These are phyloP conservation scores for Endomychus coccineus DNA, from an alignment of 2,888 invertebrate species.

Conservation along the genomic window DNA sequence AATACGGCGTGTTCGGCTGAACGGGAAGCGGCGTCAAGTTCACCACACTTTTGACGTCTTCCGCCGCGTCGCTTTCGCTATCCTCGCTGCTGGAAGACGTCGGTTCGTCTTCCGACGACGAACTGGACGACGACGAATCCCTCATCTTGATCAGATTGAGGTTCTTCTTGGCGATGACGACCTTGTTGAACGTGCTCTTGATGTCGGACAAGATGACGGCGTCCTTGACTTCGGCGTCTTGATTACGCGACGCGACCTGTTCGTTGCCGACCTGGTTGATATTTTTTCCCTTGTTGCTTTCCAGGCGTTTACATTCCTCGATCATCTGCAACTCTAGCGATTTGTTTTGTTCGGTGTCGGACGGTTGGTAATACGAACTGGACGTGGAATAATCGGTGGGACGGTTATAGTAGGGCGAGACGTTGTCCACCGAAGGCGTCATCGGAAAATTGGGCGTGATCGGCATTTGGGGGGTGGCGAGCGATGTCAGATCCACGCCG, in stretches of 20 bases:
- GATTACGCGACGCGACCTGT: constrained; percentile 12
- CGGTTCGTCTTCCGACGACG: constrained; percentile 9
- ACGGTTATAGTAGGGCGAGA: constrained; percentile 25
- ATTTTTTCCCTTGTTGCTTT: constrained; percentile 9
- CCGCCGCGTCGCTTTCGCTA: neutral
- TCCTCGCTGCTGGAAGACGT: constrained; percentile 12
- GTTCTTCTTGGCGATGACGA: constrained; percentile 36
- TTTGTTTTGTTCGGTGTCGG: constrained; percentile 37
- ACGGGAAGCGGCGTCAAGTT: too few relatives aligned
- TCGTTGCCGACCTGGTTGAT: constrained; percentile 32
- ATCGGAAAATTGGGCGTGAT: constrained; percentile 37
- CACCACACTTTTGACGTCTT: constrained; percentile 8
- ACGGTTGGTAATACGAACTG: constrained; percentile 41
- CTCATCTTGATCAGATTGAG: constrained; percentile 29
- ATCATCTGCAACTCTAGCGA: constrained; percentile 29
- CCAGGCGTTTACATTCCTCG: constrained; percentile 31
- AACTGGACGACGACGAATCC: constrained; percentile 11
- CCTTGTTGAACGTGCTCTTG: constrained; percentile 24
- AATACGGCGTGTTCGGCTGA: constrained; percentile 1
- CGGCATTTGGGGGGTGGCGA: constrained; percentile 37
- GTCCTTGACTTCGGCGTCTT: neutral
- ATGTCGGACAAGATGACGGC: too few relatives aligned
- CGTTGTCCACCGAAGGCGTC: constrained; percentile 26
- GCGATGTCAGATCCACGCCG: constrained; percentile 32
- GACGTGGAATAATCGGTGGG: constrained; percentile 41